phyloP scores from a whole-genome alignment of 1,140 invertebrate species.

The Chlorops oryzae region DNA sequence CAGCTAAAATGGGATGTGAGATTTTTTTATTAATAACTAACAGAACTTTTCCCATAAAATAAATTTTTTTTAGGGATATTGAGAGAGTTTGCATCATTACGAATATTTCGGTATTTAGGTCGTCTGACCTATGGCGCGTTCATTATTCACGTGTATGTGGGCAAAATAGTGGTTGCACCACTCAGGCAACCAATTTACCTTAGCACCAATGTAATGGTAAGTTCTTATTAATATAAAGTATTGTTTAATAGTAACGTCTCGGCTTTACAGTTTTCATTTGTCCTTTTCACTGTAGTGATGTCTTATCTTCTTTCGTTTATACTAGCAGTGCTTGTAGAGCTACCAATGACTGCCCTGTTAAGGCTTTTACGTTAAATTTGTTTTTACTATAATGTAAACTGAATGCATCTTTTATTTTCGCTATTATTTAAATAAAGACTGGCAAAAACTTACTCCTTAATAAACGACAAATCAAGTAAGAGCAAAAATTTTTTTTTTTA shows the following conservation, averaged over 20 bases:
- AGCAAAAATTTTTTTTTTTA: no score
- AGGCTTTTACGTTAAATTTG: conserved; percentile 52
- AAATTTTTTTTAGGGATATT: conserved; percentile 28
- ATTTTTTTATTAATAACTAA: conserved; percentile 9
- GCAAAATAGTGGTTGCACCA: conserved; percentile 30
- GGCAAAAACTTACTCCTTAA: no score
- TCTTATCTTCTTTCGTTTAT: conserved; percentile 39
- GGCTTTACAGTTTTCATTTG: conserved; percentile 30
- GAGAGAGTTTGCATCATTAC: conserved; percentile 34
- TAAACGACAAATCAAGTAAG: no score
- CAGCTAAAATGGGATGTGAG: conserved; percentile 40
- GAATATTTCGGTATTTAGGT: conserved; percentile 39
- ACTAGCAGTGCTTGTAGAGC: conserved; percentile 44
- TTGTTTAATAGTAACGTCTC: neutral
- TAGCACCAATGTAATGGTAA: conserved; percentile 38
- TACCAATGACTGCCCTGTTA: conserved; percentile 50
- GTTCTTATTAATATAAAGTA: neutral
- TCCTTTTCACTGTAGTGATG: conserved; percentile 33
- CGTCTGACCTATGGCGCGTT: conserved; percentile 43
- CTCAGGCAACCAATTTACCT: conserved; percentile 38
- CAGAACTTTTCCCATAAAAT: neutral
- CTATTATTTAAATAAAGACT: no score
- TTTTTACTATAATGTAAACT: no score
- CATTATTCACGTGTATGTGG: conserved; percentile 34
- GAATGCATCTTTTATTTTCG: no score